Conservation (phyloP, 2,888 invertebrate species). For the Stegophylla sp. region DNA sequence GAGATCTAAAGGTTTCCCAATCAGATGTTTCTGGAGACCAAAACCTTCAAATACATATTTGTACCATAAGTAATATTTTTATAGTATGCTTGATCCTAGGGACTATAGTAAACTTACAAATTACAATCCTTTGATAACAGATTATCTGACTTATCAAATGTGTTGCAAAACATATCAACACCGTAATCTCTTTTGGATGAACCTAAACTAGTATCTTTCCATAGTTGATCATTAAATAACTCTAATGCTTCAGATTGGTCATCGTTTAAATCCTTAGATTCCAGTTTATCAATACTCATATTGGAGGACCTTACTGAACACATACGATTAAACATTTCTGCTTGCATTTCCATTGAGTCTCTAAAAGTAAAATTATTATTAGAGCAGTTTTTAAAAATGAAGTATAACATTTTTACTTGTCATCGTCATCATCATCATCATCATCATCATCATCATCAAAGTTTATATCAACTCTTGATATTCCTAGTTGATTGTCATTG, state of each 20-base stretch:
- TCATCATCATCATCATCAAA: constrained; percentile 51
- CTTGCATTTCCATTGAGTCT: constrained; percentile 65
- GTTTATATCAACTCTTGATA: constrained; percentile 44
- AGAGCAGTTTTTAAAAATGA: neutral
- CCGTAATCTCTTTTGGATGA: constrained; percentile 23
- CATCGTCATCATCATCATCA: constrained; percentile 37
- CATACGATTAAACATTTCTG: constrained; percentile 72
- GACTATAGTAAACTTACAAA: constrained; percentile 37
- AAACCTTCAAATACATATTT: constrained; percentile 12
- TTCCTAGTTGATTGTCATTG: constrained; percentile 44
- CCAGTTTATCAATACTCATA: constrained; percentile 18
- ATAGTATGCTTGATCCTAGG: neutral
- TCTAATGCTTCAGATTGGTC: neutral
- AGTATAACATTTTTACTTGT: constrained; percentile 40
- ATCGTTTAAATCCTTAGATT: constrained; percentile 13
- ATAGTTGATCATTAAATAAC: constrained; percentile 34
- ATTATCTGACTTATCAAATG: constrained; percentile 19
- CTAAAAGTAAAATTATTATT: constrained; percentile 21
- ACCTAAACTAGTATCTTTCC: constrained; percentile 28
- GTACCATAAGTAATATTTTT: neutral
- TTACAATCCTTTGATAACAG: constrained; percentile 4
- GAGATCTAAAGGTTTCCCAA: constrained; percentile 54
- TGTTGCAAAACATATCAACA: constrained; percentile 15
- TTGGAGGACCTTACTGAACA: constrained; percentile 63
- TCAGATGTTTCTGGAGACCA: constrained; percentile 49